Evolutionary conservation across 2,797 vertebrate genomes (phyloP).

Genomic region (Mastacembelus armatus): DNA sequence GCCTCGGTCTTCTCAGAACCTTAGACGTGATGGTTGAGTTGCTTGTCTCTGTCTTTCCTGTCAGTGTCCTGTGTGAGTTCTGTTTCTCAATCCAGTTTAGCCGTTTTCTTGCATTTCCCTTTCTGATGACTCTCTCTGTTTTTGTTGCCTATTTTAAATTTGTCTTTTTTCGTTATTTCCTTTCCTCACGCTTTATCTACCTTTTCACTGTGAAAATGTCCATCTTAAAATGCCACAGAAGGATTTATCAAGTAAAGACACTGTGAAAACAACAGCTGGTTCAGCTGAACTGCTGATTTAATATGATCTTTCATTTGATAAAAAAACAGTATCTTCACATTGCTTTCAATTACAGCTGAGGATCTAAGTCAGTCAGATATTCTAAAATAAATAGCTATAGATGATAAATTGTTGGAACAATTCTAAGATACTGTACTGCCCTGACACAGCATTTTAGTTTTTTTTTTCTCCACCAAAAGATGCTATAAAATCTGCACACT

Average conservation of each 20-base stretch:
- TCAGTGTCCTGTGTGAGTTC: constrained; percentile 61
- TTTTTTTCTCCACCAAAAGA: no score
- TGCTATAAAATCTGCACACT: no score
- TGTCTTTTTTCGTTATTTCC: constrained; percentile 13
- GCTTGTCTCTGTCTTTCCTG: constrained; percentile 63
- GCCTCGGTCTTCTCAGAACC: neutral
- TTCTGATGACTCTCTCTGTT: constrained; percentile 40
- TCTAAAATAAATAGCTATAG: neutral
- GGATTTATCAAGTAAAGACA: neutral
- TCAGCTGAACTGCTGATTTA: neutral
- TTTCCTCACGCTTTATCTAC: constrained; percentile 17
- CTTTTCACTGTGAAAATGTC: constrained; percentile 61
- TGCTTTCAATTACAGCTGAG: neutral
- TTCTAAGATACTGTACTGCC: neutral
- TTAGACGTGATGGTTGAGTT: constrained; percentile 51
- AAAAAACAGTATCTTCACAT: neutral
- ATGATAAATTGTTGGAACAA: neutral
- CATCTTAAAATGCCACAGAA: constrained; percentile 48
- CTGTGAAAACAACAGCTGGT: neutral
- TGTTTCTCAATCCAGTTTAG: constrained; percentile 49
- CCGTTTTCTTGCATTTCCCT: constrained; percentile 47
- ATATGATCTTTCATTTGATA: neutral
- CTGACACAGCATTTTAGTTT: neutral
- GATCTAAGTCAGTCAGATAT: neutral
- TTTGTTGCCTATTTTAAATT: constrained; percentile 24